A percentile compares a stretch with the other conserved stretches of the same genome.
Evolutionary conservation across 2,888 invertebrate genomes (phyloP).

Genomic region (Drosophila birchii): DNA sequence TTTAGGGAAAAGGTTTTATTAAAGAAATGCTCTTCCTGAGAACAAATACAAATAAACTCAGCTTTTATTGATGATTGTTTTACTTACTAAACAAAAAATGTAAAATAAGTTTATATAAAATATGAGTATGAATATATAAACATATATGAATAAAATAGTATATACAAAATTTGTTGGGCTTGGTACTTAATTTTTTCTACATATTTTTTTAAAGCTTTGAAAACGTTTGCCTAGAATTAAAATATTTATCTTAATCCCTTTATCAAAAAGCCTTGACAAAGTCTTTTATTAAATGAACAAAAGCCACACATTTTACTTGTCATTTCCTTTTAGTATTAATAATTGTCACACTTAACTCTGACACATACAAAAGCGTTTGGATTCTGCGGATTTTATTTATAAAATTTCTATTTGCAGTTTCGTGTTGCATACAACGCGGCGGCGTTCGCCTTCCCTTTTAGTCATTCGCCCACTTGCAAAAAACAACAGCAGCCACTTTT

Average conservation of each 20-base stretch:
- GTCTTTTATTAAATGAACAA: not conserved
- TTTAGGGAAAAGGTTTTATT: not conserved
- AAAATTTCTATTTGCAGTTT: slow-evolving; percentile 50
- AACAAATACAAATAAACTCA: no score
- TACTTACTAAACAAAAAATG: no score
- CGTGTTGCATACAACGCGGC: slow-evolving; percentile 26
- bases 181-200: no score
- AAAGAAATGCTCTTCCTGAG: not conserved
- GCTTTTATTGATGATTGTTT: no score
- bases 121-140: no score
- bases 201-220: no score
- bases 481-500: slow-evolving; percentile 52
- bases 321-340: not conserved
- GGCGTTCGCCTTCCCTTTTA: slow-evolving; percentile 10
- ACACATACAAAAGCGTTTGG: slow-evolving; percentile 1
- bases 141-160: no score
- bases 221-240: no score
- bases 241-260: not conserved
- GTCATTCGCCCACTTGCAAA: slow-evolving; percentile 32
- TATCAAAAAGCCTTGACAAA: not conserved
- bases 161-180: no score
- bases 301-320: not conserved
- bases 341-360: not conserved
- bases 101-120: no score
- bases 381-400: slow-evolving; percentile 54